Base-by-base conservation (phyloP, 2,888 invertebrate genomes). In the Tetragonula carbonaria region DNA sequence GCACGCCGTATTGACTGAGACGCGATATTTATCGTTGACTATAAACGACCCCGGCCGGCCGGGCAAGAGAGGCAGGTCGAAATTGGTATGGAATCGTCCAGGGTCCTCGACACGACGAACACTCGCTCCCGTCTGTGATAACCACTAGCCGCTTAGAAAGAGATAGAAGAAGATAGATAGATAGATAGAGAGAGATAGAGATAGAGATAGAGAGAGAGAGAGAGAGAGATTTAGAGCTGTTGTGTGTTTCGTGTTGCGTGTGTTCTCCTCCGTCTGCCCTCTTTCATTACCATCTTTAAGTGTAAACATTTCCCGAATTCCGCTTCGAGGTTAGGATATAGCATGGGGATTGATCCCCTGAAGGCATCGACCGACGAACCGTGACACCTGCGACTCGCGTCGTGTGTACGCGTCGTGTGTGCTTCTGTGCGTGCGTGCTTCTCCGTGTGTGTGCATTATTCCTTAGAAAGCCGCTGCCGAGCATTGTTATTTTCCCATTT, bases 61-160 rank as follows among this genome's bases (percentile, higher is more conserved):
- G 87, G 88, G 81, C 73, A 67, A 82, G 77, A 83, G 80, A 85
- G 84, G 65, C 87, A 82, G 74, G 66, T 83, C 80, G 79, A 83
- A 85, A 79, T 81, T 88, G 81, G 84, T 84, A 89, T 88, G 91
- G 88, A 78, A 89, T 88, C 90, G 87, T 85, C 86, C 88, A 86
- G 86, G 80, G 71, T 77, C 55, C 75, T 76, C 88, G 78, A 75
- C 71, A 82, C 87, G 45, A 78, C 86, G 83, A 81, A 74, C 71
- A 72, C 76, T 80, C 70, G 78, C 77, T 74, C 66, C 70, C 81
- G 78, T 79, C 83, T 78, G 85, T 88, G 90, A 90, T 87, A 86
- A 84, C 83, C 83, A 88, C 82, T 85, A 88, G 75, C 86, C 77
- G 74, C 72, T 68, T 76, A 74, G 76, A 74, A 65, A 71, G 72